Percentiles rank a stretch among this genome's conserved stretches.
phyloP scores from a whole-genome alignment of 2,888 invertebrate species.

The Miltochrista miniata region DNA sequence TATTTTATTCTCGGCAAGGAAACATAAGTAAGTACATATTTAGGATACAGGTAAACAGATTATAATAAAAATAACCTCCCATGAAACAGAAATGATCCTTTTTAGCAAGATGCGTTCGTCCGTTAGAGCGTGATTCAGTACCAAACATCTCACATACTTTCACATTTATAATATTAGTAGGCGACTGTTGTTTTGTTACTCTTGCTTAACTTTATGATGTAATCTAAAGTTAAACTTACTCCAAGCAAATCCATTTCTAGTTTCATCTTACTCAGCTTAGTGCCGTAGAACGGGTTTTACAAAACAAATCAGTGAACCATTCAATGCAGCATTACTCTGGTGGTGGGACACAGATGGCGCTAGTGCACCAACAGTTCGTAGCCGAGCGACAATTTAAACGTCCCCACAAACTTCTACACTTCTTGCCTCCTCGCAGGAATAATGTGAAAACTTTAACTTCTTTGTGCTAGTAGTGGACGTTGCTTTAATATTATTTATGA shows the following conservation, averaged over 20 bases:
- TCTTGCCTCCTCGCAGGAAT: constrained; percentile 60
- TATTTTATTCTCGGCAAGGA: too few relatives aligned
- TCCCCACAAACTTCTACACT: constrained; percentile 56
- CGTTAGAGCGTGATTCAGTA: too few relatives aligned
- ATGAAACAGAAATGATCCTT: too few relatives aligned
- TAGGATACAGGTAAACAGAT: too few relatives aligned
- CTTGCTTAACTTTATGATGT: neutral
- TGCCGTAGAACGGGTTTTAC: constrained; percentile 14
- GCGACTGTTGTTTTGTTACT: neutral
- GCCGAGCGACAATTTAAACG: constrained; percentile 61
- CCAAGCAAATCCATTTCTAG: constrained; percentile 6
- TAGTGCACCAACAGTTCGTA: constrained; percentile 44
- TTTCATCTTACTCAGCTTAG: constrained; percentile 25
- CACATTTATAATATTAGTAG: too few relatives aligned
- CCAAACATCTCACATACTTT: too few relatives aligned
- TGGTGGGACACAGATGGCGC: constrained; percentile 56
- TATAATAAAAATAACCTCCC: too few relatives aligned
- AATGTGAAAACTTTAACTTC: constrained; percentile 65
- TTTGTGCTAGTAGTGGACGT: constrained; percentile 50
- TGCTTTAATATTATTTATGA: constrained; percentile 26
- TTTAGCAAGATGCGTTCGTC: too few relatives aligned
- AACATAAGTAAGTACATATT: too few relatives aligned
- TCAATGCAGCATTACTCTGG: constrained; percentile 48
- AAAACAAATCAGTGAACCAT: constrained; percentile 37
- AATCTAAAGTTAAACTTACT: constrained; percentile 6